These are phyloP conservation scores for Gasterosteus nipponicus DNA, from an alignment of 2,113 vertebrate species.

Conservation along the genomic window DNA sequence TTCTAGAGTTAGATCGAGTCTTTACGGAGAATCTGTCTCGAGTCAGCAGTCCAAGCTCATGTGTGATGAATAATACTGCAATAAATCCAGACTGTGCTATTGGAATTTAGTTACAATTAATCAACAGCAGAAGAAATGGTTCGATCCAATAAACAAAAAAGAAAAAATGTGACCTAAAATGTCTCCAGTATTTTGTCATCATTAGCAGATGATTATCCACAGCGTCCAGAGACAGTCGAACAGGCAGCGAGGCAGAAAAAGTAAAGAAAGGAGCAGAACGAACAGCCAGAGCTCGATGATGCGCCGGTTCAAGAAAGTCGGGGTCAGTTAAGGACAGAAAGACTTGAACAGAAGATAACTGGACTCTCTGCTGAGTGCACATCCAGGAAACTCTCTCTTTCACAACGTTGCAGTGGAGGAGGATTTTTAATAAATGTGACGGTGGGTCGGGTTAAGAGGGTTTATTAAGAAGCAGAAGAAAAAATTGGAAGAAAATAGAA, in stretches of 20 bases:
- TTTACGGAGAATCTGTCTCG: conserved; percentile 29
- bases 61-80: conserved; percentile 8
- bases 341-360: conserved; percentile 18
- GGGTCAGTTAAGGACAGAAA: conserved; percentile 14
- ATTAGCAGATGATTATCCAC: background rate
- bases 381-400: conserved; percentile 7
- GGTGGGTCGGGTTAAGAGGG: background rate
- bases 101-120: background rate
- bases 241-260: background rate
- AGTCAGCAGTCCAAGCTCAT: conserved; percentile 9
- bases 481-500: background rate
- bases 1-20: conserved; percentile 32
- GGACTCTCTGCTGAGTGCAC: conserved; percentile 25
- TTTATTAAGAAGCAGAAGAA: conserved; percentile 13
- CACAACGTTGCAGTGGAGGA: conserved; percentile 19
- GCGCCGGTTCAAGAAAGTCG: conserved; percentile 13
- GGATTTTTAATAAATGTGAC: conserved; percentile 21
- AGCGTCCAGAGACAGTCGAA: conserved; percentile 19
- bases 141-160: background rate
- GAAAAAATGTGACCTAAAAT: background rate
- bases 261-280: conserved; percentile 40
- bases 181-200: background rate
- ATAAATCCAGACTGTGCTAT: background rate
- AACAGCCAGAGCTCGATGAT: conserved; percentile 28
- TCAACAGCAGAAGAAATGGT: background rate